Evolutionary conservation across 2,797 vertebrate species (phyloP).

Genomic region (Cottoperca gobio): DNA sequence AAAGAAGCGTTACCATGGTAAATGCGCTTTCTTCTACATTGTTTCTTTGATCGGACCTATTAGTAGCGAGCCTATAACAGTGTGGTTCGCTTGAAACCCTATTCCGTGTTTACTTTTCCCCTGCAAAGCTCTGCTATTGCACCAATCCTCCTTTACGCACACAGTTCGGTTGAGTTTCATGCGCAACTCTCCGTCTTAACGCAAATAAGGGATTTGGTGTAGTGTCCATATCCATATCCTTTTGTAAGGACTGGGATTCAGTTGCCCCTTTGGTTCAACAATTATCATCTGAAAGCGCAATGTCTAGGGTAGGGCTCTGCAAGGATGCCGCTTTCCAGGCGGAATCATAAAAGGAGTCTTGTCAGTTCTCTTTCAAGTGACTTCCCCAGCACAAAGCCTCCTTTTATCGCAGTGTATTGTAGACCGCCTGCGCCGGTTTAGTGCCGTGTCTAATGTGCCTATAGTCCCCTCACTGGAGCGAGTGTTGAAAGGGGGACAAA

Average conservation of each 20-base stretch:
- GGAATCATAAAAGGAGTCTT: conserved; percentile 83
- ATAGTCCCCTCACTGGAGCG: conserved; percentile 80
- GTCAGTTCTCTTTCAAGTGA: conserved; percentile 88
- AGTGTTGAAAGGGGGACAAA: conserved; percentile 85
- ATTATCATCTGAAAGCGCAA: conserved; percentile 84
- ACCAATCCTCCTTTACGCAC: conserved; percentile 64
- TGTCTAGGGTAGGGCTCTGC: conserved; percentile 78
- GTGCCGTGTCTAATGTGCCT: conserved; percentile 87
- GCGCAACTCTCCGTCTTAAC: conserved; percentile 49
- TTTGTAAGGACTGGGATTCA: conserved; percentile 50
- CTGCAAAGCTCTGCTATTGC: conserved; percentile 33
- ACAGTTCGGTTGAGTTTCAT: conserved; percentile 53
- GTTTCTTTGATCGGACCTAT: conserved; percentile 61
- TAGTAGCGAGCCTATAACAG: conserved; percentile 25
- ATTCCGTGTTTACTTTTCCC: conserved; percentile 60
- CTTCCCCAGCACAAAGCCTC: conserved; percentile 86
- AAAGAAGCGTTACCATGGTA: conserved; percentile 91
- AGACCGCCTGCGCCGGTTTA: conserved; percentile 85
- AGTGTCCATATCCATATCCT: conserved; percentile 55
- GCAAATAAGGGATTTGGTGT: conserved; percentile 33
- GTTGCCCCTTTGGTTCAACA: conserved; percentile 61
- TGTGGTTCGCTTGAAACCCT: conserved; percentile 29
- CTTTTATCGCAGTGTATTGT: conserved; percentile 85
- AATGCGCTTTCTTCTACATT: conserved; percentile 77
- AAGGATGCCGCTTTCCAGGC: conserved; percentile 81